Percentiles rank a stretch among this genome's conserved stretches.
Conservation (phyloP, 92 coral and sea anemone species). For the Umimayanthus kanabou region DNA sequence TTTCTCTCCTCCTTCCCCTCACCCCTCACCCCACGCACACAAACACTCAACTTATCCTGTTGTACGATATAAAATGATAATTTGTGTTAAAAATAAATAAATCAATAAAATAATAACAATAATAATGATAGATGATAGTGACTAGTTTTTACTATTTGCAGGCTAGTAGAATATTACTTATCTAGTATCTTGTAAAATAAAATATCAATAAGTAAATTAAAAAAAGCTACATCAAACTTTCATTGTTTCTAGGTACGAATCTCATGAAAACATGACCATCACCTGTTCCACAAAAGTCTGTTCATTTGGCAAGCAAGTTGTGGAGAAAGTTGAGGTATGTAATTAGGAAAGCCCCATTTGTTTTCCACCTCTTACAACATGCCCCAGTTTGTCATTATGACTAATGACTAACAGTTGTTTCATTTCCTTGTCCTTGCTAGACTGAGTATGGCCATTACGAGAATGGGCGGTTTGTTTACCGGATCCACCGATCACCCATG, state of each 20-base stretch:
- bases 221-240: too few species aligned
- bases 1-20: too few species aligned
- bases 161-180: too few species aligned
- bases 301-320: constrained; percentile 99
- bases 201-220: too few species aligned
- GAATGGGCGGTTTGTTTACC: constrained; percentile 93
- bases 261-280: constrained; percentile 97
- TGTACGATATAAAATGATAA: too few species aligned
- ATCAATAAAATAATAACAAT: too few species aligned
- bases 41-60: too few species aligned
- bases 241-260: constrained; percentile 73
- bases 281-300: constrained; percentile 99
- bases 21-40: too few species aligned
- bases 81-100: too few species aligned
- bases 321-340: constrained; percentile 59
- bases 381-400: neutral
- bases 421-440: constrained; percentile 46
- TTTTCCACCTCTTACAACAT: neutral
- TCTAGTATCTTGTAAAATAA: too few species aligned
- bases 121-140: too few species aligned
- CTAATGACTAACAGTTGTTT: constrained; percentile 2
- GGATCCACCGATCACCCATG: constrained; percentile 98
- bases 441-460: constrained; percentile 97
- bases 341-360: neutral
- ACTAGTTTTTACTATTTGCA: too few species aligned